Evolutionary conservation across 2,797 vertebrate species (phyloP), one percentile per base, ranked within the genome.

Genomic region (Poecile montanus): DNA sequence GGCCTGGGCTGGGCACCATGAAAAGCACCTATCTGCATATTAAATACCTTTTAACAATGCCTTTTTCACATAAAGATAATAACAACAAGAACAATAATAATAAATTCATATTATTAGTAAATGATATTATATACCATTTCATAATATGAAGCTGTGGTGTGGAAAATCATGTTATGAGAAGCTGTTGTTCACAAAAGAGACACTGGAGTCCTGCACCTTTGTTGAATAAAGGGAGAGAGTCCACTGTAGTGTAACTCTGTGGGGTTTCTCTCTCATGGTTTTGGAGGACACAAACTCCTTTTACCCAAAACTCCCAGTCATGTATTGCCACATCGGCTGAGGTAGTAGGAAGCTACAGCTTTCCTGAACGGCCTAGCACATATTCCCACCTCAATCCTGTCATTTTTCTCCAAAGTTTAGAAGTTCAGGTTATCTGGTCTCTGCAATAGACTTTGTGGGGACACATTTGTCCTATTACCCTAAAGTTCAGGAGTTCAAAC

Each of bases 281-380:
- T 47, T 0, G 0, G 19, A 54, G 19, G 16, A 18, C 2, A 3
- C 29, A n/a, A 40, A 15, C 40, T 47, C 22, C n/a, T 38, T 82
- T 54, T 7, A 32, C 9, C 67, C 58, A 22, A 53, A 71, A 21
- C 3, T 38, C n/a, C n/a, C 5, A 6, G n/a, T 4, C 0, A 0
- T 22, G 18, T 5, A 16, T 9, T 62, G n/a, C 40, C n/a, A n/a
- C 48, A 8, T 7, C 38, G 57, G 29, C 57, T 61, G 38, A 61
- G 16, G 21, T 17, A 14, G 21, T 26, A 14, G 22, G 18, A 14
- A 45, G 18, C n/a, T 45, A 27, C 67, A 71, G 12, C 40, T 40
- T 27, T 27, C 27, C 27, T 0, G 0, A 45, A 54, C 0, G 0
- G 11, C 40, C 57, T 32, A 38, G 27, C 11, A 18, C 1, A 1